phyloP scores from a whole-genome alignment of 2,888 invertebrate species.

The Drosophila incognita region DNA sequence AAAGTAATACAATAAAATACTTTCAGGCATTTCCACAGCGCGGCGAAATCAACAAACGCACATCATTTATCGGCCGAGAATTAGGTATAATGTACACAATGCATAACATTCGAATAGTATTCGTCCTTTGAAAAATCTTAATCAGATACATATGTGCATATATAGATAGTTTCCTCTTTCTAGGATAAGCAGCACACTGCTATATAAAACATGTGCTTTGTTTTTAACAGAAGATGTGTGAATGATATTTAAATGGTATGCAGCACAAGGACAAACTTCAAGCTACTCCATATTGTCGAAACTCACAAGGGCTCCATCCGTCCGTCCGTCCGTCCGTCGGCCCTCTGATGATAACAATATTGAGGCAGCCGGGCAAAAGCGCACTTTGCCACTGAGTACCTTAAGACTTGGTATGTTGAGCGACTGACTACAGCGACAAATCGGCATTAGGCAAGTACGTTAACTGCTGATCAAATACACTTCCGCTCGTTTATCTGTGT shows the following conservation, averaged over 20 bases:
- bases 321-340: too few species aligned
- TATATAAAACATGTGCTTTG: background rate
- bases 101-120: background rate
- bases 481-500: constrained; percentile 81
- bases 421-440: constrained; percentile 41
- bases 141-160: background rate
- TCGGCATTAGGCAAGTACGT: constrained; percentile 62
- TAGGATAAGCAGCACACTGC: background rate
- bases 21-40: background rate
- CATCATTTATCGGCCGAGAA: background rate
- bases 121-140: background rate
- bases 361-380: constrained; percentile 12
- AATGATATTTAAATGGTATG: background rate
- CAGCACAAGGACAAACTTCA: background rate
- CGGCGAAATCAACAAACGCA: constrained; percentile 4
- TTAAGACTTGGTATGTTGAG: constrained; percentile 3
- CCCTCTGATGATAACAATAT: constrained; percentile 1
- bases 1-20: constrained; percentile 9
- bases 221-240: background rate
- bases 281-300: background rate
- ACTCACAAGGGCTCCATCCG: background rate
- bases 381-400: constrained; percentile 7
- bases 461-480: constrained; percentile 75
- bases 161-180: background rate
- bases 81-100: background rate